Evolutionary conservation across 2,797 vertebrate genomes (phyloP), one percentile per base, ranked within the genome.

Genomic region (Mionectes olivaceus): DNA sequence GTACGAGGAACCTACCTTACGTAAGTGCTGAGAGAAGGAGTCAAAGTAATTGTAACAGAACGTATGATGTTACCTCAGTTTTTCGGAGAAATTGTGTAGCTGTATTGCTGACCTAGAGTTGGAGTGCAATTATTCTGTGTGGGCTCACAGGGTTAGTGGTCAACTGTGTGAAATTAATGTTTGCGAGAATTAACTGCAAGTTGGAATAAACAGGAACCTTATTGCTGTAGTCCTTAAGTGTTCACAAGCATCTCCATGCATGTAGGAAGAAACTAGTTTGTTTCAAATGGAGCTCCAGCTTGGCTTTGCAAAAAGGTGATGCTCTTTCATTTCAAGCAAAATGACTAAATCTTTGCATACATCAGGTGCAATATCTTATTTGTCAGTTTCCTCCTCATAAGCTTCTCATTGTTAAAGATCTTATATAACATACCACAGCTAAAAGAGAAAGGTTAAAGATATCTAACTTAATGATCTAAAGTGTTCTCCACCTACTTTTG

Each of bases 1-100:
- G 98, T 99, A 56, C 98, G 99, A 94, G 99, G 99, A 94, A 99
- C 99, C 9, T 99, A 99, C 94, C 97, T 99, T 60, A 99, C 99
- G 99, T 99, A 97, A 98, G 99, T 98, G 88, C 49, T n/a, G 60
- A 53, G 60, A 27, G 19, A 59, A 73, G 46, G 23, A 35, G 43
- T 10, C 64, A 16, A 35, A 83, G n/a, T 37, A 73, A 65, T 76
- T 47, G 10, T 81, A 68, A 22, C 22, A 65, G 39, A 70, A 19
- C 8, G 3, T 15, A 6, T 52, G 13, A 22, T 25, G 18, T 49
- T 87, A 25, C 22, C 41, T 55, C 63, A n/a, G 27, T 64, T 89
- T 82, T 77, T 44, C 17, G 88, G 68, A 35, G 47, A n/a, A 75
- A 47, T 41, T 44, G 6, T 41, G 9, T 69, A 27, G 22, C 65